phyloP scores from a whole-genome alignment of 1,140 invertebrate species.

The Zophobas morio region DNA sequence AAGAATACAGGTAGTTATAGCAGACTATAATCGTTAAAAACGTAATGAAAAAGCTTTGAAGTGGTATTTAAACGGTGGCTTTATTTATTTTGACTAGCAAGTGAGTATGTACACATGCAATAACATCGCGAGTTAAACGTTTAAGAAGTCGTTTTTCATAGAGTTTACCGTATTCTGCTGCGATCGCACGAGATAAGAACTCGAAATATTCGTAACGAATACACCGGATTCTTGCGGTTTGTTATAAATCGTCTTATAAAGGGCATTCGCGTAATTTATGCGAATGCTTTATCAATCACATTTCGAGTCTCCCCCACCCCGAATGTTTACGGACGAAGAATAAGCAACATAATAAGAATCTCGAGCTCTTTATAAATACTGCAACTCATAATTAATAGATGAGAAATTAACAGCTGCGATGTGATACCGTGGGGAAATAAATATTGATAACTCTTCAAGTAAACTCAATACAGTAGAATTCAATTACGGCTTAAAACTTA shows the following conservation, averaged over 20 bases:
- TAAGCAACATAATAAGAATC: conserved; percentile 40
- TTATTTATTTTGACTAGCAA: conserved; percentile 32
- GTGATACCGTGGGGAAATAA: conserved; percentile 46
- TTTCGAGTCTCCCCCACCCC: not conserved
- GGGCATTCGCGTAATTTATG: conserved; percentile 44
- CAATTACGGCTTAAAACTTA: conserved; percentile 47
- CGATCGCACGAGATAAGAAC: conserved; percentile 48
- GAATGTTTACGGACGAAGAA: conserved; percentile 31
- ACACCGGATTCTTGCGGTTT: conserved; percentile 53
- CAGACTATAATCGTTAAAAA: conserved; percentile 38
- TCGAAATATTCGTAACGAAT: conserved; percentile 55
- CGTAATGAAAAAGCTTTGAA: conserved; percentile 40
- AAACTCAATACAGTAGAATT: conserved; percentile 37
- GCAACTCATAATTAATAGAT: conserved; percentile 53
- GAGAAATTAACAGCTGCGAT: conserved; percentile 53
- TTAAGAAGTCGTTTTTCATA: conserved; percentile 40
- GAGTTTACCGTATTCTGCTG: not conserved
- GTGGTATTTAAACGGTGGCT: conserved; percentile 36
- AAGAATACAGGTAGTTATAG: conserved; percentile 12
- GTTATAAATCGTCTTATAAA: conserved; percentile 54
- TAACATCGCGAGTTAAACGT: conserved; percentile 25
- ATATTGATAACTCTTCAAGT: conserved; percentile 44
- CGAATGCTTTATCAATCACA: conserved; percentile 9
- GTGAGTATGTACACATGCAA: conserved; percentile 35
- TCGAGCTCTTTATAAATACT: conserved; percentile 40